Evolutionary conservation across 1,140 invertebrate genomes (phyloP).

Genomic region (Rhagoletis pomonella): DNA sequence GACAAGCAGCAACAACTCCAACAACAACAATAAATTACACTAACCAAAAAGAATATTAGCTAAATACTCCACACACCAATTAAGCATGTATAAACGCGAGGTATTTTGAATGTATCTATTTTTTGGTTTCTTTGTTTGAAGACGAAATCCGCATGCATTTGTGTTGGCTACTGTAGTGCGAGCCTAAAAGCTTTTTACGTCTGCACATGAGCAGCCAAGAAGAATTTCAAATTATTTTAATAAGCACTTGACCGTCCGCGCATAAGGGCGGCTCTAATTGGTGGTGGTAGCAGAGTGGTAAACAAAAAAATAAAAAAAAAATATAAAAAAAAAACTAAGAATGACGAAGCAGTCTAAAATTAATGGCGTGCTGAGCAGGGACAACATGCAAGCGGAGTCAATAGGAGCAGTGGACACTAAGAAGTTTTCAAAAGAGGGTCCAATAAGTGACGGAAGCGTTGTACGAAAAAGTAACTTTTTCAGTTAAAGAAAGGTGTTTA

Average conservation of each 20-base stretch:
- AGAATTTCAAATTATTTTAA: conserved; percentile 29
- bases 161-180: neutral
- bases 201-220: neutral
- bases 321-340: neutral
- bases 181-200: neutral
- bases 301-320: neutral
- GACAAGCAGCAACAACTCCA: neutral
- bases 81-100: neutral
- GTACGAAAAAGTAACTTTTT: too few relatives aligned
- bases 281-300: neutral
- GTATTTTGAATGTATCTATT: neutral
- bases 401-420: neutral
- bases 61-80: neutral
- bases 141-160: neutral
- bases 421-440: too few relatives aligned
- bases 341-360: neutral
- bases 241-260: neutral
- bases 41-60: neutral
- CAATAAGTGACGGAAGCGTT: too few relatives aligned
- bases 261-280: neutral
- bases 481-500: too few relatives aligned
- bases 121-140: neutral
- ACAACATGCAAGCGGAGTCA: neutral
- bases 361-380: neutral
- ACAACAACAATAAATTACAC: conserved; percentile 26